These are phyloP conservation scores for Sitophilus oryzae DNA, from an alignment of 1,140 invertebrate species.

Conservation along the genomic window DNA sequence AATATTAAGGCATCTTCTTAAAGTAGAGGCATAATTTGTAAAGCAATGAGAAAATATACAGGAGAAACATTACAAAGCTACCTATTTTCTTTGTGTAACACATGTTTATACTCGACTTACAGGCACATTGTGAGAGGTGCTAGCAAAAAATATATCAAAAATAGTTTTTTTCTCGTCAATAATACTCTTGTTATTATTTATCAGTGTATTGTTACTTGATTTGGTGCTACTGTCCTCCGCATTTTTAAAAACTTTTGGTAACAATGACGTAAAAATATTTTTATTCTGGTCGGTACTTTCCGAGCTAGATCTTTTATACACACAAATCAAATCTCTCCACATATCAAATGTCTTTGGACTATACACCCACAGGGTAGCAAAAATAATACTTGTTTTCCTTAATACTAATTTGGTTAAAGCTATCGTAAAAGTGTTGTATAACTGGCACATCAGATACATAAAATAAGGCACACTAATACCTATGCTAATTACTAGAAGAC, in stretches of 20 bases:
- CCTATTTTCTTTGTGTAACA: too few species aligned
- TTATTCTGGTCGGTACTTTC: conserved; percentile 13
- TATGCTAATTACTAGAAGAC: conserved; percentile 50
- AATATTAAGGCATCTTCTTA: conserved; percentile 8
- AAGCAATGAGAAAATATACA: not conserved
- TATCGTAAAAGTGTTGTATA: conserved; percentile 32
- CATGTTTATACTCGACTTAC: conserved; percentile 32
- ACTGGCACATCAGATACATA: conserved; percentile 32
- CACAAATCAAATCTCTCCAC: conserved; percentile 34
- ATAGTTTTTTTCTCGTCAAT: conserved; percentile 25
- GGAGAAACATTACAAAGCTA: too few species aligned
- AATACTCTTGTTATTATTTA: conserved; percentile 12
- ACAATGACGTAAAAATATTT: conserved; percentile 18
- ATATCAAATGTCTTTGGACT: conserved; percentile 37
- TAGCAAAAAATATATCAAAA: conserved; percentile 24
- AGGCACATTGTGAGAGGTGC: conserved; percentile 30
- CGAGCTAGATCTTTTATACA: conserved; percentile 14
- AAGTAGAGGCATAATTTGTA: not conserved
- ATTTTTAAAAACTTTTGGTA: conserved; percentile 24
- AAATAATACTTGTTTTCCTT: conserved; percentile 34
- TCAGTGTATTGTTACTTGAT: conserved; percentile 5
- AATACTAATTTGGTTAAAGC: conserved; percentile 30
- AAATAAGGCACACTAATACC: conserved; percentile 35
- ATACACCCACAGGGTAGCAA: conserved; percentile 36
- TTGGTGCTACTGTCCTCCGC: conserved; percentile 7